A percentile compares a stretch with the other conserved stretches of the same genome.
These are phyloP conservation scores for Calycopis cecrops DNA, from an alignment of 1,140 invertebrate genomes.

Conservation along the genomic window DNA sequence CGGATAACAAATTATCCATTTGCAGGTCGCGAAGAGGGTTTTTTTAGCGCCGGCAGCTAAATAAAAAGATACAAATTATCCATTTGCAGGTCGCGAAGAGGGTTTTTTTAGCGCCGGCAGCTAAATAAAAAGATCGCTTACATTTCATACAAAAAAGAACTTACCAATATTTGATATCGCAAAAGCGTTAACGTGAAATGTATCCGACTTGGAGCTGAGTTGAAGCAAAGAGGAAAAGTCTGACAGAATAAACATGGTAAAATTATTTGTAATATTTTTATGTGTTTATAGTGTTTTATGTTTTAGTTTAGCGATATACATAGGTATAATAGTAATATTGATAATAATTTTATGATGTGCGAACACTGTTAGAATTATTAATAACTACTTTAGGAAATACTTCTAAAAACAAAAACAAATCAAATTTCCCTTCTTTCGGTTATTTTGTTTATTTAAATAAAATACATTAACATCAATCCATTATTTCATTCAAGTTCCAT, in stretches of 20 bases:
- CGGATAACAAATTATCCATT: conserved; percentile 81
- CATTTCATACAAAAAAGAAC: background rate
- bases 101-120: conserved; percentile 68
- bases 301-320: too few relatives aligned
- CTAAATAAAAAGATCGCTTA: conserved; percentile 34
- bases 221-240: background rate
- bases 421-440: too few relatives aligned
- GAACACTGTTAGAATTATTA: too few relatives aligned
- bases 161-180: conserved; percentile 9
- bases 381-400: too few relatives aligned
- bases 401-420: too few relatives aligned
- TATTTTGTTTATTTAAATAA: too few relatives aligned
- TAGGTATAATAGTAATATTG: too few relatives aligned
- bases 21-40: conserved; percentile 76
- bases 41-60: conserved; percentile 48
- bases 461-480: too few relatives aligned
- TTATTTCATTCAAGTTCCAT: too few relatives aligned
- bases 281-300: too few relatives aligned
- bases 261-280: too few relatives aligned
- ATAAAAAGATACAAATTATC: conserved; percentile 83
- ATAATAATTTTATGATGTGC: too few relatives aligned
- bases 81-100: conserved; percentile 75
- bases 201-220: background rate
- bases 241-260: background rate
- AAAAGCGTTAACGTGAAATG: conserved; percentile 4